Base-by-base conservation (phyloP, 2,888 invertebrate species). In the Bugula neritina region DNA sequence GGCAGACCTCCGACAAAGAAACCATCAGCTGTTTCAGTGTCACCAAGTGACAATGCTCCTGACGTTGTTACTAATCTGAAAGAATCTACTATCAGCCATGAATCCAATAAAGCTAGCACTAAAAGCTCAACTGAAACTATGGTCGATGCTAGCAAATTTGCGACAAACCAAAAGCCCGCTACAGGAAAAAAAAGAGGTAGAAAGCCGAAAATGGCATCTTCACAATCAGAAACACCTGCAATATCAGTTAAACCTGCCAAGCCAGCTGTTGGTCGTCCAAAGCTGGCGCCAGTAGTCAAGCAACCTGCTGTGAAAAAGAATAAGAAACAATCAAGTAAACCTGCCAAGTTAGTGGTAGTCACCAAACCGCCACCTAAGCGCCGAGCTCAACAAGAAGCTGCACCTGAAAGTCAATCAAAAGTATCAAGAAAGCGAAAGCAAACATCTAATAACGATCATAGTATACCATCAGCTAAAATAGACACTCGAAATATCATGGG, bases 341-440 rank as follows among this genome's bases (percentile, higher is more conserved):
- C 63, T 25, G 17, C 43, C 5, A 63, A 63, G 34, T 27, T 63
- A 17, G 29, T 63, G 5, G 63, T 63, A 3, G 63, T 63, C 5
- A 63, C 63, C 21, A 63, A 63, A 31, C 63, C 63, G 13, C 63
- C 63, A 31, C 63, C 63, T 3, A 25, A 31, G 31, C 27, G 31
- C 13, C 63, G 31, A 63, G 29, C 29, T 2, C 63, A 63, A n/a
- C 17, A 43, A 17, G 43, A 43, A 10, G 43, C 43, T 43, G 5
- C 10, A 10, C 43, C 17, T 10, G n/a, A n/a, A n/a, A 43, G 17
- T 43, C 10, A 43, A 5, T 5, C 5, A 5, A 43, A 43, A 43
- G 10, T 17, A 43, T 10, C 43, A 17, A 43, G 43, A 17, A 43
- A 43, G 17, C 43, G 43, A 43, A 43, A 43, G 43, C 43, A 43